Conservation (phyloP, 2,888 invertebrate genomes). For the Sabellastarte sp. region DNA sequence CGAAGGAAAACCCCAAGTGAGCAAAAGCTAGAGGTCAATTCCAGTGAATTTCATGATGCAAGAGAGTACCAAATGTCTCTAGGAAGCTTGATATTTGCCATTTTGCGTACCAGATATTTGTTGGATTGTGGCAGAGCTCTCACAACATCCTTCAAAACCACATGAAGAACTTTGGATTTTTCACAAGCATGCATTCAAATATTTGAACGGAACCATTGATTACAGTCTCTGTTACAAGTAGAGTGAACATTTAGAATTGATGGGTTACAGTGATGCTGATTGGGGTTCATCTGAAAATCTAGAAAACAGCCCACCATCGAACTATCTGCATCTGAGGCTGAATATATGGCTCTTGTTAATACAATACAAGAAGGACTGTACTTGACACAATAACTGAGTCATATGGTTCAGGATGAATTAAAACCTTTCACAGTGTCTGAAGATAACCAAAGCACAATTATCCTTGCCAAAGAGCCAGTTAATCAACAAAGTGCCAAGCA, state of each 20-base stretch:
- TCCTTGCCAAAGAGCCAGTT: conserved; percentile 20
- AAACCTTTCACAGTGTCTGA: neutral
- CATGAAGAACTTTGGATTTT: neutral
- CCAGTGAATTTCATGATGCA: neutral
- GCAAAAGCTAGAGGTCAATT: neutral
- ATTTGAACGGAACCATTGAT: conserved; percentile 2
- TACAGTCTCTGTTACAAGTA: neutral
- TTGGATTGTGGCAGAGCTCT: conserved; percentile 14
- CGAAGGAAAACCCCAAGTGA: neutral
- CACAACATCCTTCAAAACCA: conserved; percentile 16
- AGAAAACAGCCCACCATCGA: conserved; percentile 28
- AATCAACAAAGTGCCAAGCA: conserved; percentile 28
- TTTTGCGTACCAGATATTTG: conserved; percentile 14
- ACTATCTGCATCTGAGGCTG: conserved; percentile 30
- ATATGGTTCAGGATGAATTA: conserved; percentile 3
- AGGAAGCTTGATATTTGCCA: conserved; percentile 17
- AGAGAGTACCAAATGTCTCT: neutral
- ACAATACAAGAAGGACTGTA: conserved; percentile 26
- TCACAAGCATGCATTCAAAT: conserved; percentile 1
- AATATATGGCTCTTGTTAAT: conserved; percentile 29
- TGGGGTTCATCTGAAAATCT: conserved; percentile 11
- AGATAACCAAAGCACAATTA: conserved; percentile 30
- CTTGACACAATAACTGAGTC: conserved; percentile 5
- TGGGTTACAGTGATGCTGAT: conserved; percentile 7
- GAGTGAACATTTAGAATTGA: neutral